These are phyloP conservation scores for Cybosia mesomella DNA, from an alignment of 2,888 invertebrate genomes.

Conservation along the genomic window DNA sequence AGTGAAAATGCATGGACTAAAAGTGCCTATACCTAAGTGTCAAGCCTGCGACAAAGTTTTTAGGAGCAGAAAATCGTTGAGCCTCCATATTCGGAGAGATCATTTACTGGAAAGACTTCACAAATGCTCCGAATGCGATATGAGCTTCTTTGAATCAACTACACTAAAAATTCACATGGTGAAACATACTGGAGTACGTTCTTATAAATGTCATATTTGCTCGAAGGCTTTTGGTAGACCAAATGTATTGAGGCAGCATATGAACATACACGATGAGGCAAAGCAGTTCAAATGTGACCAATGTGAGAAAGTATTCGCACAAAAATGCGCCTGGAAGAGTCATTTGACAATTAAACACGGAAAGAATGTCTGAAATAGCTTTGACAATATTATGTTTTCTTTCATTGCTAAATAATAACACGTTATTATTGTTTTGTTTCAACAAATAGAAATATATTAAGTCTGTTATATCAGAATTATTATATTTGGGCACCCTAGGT, in stretches of 20 bases:
- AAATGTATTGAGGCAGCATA: conserved; percentile 53
- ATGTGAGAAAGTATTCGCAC: conserved; percentile 47
- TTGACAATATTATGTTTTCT: too few species aligned
- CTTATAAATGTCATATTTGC: conserved; percentile 69
- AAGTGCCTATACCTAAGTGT: conserved; percentile 44
- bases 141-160: conserved; percentile 46
- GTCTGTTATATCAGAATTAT: neutral
- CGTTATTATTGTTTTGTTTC: too few species aligned
- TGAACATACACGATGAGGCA: conserved; percentile 55
- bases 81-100: conserved; percentile 54
- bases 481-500: neutral
- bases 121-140: conserved; percentile 69
- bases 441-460: too few species aligned
- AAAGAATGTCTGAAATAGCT: conserved; percentile 32
- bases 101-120: conserved; percentile 65
- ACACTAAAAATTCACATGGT: conserved; percentile 40
- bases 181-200: conserved; percentile 57
- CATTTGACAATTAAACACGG: conserved; percentile 60
- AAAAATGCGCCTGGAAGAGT: conserved; percentile 53
- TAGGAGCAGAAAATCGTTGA: conserved; percentile 35
- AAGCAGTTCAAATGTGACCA: conserved; percentile 41
- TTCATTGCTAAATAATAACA: neutral
- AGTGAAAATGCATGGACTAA: conserved; percentile 44
- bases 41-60: conserved; percentile 65
- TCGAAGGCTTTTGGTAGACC: conserved; percentile 53